These are phyloP conservation scores for Anthophora plumipes DNA, from an alignment of 2,888 invertebrate species.

Conservation along the genomic window DNA sequence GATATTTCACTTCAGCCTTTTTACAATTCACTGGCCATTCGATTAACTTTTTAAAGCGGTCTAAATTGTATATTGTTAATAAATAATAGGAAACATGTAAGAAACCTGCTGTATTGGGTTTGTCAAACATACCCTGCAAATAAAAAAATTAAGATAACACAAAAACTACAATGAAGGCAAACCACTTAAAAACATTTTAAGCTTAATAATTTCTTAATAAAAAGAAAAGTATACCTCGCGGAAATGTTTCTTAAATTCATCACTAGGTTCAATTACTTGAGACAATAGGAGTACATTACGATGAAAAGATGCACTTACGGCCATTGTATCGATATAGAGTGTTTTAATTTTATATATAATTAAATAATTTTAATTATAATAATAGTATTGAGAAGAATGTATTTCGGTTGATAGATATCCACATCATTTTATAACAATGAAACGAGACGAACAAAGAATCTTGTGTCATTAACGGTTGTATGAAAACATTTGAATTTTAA, in stretches of 20 bases:
- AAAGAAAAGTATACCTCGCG: conserved; percentile 55
- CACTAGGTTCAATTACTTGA: conserved; percentile 74
- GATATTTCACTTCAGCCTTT: conserved; percentile 79
- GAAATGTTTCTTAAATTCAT: conserved; percentile 78
- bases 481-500: conserved; percentile 47
- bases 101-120: conserved; percentile 81
- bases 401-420: not conserved
- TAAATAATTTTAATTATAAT: not conserved
- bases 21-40: conserved; percentile 81
- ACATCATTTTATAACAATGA: conserved; percentile 5
- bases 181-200: not conserved
- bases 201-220: not conserved
- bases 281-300: conserved; percentile 78
- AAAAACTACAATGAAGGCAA: conserved; percentile 1
- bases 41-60: conserved; percentile 74
- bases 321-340: conserved; percentile 44
- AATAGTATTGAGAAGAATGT: not conserved
- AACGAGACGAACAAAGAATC: not conserved
- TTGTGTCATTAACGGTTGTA: conserved; percentile 2
- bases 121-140: conserved; percentile 82
- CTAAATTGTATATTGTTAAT: conserved; percentile 77
- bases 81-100: conserved; percentile 79
- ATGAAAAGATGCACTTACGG: conserved; percentile 74
- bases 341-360: not conserved
- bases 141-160: not conserved